Percentiles rank a stretch among this genome's conserved stretches.
Conservation (phyloP, 2,113 vertebrate genomes). For the Dromiciops gliroides region DNA sequence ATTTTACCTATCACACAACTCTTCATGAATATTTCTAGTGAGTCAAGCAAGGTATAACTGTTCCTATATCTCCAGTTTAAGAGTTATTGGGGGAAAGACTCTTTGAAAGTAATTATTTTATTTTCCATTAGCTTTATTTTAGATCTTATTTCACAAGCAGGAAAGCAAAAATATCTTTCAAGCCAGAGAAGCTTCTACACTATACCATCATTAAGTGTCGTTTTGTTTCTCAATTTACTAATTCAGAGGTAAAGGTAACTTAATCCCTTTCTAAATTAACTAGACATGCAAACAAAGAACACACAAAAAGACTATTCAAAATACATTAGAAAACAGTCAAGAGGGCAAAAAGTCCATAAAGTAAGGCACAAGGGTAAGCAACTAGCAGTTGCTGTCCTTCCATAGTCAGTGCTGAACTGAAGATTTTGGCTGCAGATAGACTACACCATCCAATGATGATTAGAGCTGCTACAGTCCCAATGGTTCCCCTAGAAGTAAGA, state of each 20-base stretch:
- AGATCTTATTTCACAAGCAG: slow-evolving; percentile 31
- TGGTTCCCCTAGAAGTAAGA: slow-evolving; percentile 82
- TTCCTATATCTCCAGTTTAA: neutral
- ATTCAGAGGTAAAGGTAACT: slow-evolving; percentile 66
- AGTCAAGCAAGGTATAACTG: slow-evolving; percentile 21
- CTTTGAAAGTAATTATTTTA: slow-evolving; percentile 26
- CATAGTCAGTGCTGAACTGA: slow-evolving; percentile 90
- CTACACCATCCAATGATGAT: slow-evolving; percentile 91
- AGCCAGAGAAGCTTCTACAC: slow-evolving; percentile 51
- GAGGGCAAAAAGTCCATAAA: slow-evolving; percentile 93
- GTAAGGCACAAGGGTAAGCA: slow-evolving; percentile 91
- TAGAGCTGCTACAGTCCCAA: slow-evolving; percentile 84
- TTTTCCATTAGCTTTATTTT: slow-evolving; percentile 46
- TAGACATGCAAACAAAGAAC: slow-evolving; percentile 53
- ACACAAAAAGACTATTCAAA: slow-evolving; percentile 35
- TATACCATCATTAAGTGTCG: slow-evolving; percentile 50
- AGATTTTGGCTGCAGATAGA: slow-evolving; percentile 94
- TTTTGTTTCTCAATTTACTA: slow-evolving; percentile 71
- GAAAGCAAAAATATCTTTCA: slow-evolving; percentile 62
- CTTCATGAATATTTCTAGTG: slow-evolving; percentile 36
- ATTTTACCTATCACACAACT: slow-evolving; percentile 44
- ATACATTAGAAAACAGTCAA: slow-evolving; percentile 88
- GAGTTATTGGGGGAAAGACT: neutral
- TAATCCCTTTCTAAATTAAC: slow-evolving; percentile 60
- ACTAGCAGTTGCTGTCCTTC: slow-evolving; percentile 92